These are phyloP conservation scores for Glaucidium brasilianum DNA, from an alignment of 2,113 vertebrate genomes.

Conservation along the genomic window DNA sequence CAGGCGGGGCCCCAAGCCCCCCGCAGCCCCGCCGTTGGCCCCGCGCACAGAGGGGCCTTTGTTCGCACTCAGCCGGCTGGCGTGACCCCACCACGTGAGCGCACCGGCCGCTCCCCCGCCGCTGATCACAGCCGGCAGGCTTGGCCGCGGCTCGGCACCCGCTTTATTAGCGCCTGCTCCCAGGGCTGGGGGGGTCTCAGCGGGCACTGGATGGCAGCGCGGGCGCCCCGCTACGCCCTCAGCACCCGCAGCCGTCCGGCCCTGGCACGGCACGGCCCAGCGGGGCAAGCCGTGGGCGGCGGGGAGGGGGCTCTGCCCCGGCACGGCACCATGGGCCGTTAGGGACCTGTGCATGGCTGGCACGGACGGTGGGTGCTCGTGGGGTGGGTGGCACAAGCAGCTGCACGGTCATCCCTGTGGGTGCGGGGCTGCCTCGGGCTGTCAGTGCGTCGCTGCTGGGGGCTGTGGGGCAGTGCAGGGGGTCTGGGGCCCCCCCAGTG, in stretches of 20 bases:
- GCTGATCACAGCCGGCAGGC: background rate
- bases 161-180: slow-evolving; percentile 46
- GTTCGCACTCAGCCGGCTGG: slow-evolving; percentile 34
- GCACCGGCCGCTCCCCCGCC: background rate
- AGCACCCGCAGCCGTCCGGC: background rate
- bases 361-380: slow-evolving; percentile 22
- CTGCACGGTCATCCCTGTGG: background rate
- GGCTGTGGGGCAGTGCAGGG: background rate
- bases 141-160: background rate
- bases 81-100: slow-evolving; percentile 57
- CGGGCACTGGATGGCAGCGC: background rate
- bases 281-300: background rate
- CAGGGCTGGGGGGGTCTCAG: background rate
- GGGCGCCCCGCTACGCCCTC: background rate
- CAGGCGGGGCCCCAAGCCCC: background rate
- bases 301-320: background rate
- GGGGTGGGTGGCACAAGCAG: background rate
- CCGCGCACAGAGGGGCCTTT: slow-evolving; percentile 11
- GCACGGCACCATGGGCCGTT: background rate
- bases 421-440: background rate
- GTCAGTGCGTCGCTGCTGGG: fast-evolving
- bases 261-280: background rate
- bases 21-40: background rate
- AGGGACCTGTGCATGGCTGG: slow-evolving; percentile 14
- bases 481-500: background rate